Evolutionary conservation across 1,140 invertebrate species (phyloP), one percentile per base, ranked within the genome.

Genomic region (Hycleus cichorii): DNA sequence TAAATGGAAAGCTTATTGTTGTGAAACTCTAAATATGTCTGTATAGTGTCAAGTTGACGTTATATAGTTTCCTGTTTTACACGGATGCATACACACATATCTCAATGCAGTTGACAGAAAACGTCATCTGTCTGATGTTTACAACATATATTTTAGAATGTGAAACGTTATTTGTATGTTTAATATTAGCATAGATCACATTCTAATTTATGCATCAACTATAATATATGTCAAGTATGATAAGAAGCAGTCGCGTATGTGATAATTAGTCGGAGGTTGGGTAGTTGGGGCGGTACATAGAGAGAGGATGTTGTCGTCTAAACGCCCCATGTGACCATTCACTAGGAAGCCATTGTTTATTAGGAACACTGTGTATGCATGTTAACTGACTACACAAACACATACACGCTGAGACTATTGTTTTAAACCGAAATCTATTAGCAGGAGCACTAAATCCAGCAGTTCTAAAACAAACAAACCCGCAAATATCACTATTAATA

Each of bases 221-320:
- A 69, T 69, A 71, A 71, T 69, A 69, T 69, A 68, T 71, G 69
- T 71, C 69, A 71, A 69, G 61, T 67, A 68, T 69, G 69, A 69
- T 71, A 69, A 71, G 69, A 62, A 69, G 68, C 69, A 69, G 66
- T 71, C 68, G 58, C 67, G 69, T 71, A 71, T 71, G 68, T 67
- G 68, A 71, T 71, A 71, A 71, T 71, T 71, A 71, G 69, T 71
- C 64, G 60, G 65, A 62, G 68, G 61, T 69, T 65, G 12, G 12
- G 11, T 39, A 40, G 52, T 40, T 7, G 52, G 38, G 32, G 32
- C 32, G 32, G 32, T 5, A 32, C 7, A 18, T 18, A 18, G 18
- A 18, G 18, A 42, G 46, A 45, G 12, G 25, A 53, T 53, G 12
- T 32, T 12, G 24, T 53, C 51, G 51, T 26, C 26, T 24, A n/a